These are phyloP conservation scores for Thunnus albacares DNA, from an alignment of 2,797 vertebrate species.

Conservation along the genomic window DNA sequence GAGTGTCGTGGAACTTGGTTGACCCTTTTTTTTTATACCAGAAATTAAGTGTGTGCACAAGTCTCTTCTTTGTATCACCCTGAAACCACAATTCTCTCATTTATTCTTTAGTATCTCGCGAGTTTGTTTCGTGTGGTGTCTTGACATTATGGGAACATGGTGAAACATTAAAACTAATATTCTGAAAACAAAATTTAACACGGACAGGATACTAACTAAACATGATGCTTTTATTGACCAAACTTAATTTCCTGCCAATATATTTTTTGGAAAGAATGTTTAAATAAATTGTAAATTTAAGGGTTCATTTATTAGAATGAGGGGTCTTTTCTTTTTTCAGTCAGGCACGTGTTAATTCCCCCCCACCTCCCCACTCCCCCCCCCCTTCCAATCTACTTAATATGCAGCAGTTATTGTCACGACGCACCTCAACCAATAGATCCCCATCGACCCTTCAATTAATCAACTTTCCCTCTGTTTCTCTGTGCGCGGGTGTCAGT, in stretches of 20 bases:
- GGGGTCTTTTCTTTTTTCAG: constrained; percentile 31
- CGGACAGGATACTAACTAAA: neutral
- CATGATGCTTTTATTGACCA: constrained; percentile 3
- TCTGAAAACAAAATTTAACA: neutral
- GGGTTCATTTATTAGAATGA: constrained; percentile 13
- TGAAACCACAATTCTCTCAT: constrained; percentile 48
- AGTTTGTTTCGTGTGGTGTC: constrained; percentile 5
- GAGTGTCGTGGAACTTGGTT: constrained; percentile 76
- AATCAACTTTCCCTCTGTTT: constrained; percentile 43
- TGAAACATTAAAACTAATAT: neutral
- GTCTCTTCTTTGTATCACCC: constrained; percentile 63
- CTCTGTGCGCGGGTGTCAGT: constrained; percentile 6
- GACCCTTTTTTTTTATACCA: constrained; percentile 49
- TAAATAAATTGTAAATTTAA: constrained; percentile 17
- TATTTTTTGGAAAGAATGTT: neutral
- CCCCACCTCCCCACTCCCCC: neutral
- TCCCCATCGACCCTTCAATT: constrained; percentile 64
- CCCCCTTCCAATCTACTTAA: constrained; percentile 46
- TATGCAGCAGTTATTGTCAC: constrained; percentile 71
- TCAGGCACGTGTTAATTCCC: constrained; percentile 67
- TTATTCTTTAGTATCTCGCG: constrained; percentile 34
- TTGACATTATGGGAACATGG: neutral
- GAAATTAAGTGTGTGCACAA: constrained; percentile 61
- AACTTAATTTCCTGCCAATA: neutral
- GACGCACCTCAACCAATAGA: constrained; percentile 62